Percentiles rank a stretch among this genome's conserved stretches.
phyloP scores from a whole-genome alignment of 2,888 invertebrate genomes.

The Hirtodrosophila duncani region DNA sequence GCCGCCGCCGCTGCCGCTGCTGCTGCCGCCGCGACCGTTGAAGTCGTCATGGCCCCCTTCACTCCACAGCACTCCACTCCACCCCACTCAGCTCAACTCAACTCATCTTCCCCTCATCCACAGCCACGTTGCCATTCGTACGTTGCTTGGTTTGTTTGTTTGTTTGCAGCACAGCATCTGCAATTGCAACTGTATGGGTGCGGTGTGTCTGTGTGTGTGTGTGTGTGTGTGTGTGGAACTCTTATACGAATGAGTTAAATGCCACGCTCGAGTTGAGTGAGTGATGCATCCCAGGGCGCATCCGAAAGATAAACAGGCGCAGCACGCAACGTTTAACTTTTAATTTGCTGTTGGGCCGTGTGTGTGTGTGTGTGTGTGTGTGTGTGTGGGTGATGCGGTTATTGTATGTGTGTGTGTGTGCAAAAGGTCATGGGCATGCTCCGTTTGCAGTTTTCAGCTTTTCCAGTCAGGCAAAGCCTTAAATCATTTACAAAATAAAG shows the following conservation, averaged over 20 bases:
- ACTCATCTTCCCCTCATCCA: too few species aligned
- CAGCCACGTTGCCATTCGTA: too few species aligned
- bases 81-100: too few species aligned
- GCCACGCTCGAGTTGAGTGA: conserved; percentile 71
- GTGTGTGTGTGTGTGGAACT: conserved; percentile 50
- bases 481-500: conserved; percentile 43
- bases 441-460: conserved; percentile 40
- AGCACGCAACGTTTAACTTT: conserved; percentile 74
- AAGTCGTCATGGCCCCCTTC: neutral
- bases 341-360: conserved; percentile 52
- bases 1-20: conserved; percentile 20
- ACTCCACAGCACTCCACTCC: too few species aligned
- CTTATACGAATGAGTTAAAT: conserved; percentile 71
- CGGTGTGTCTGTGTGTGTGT: too few species aligned
- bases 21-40: conserved; percentile 6
- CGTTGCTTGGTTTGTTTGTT: conserved; percentile 30
- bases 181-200: neutral
- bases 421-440: conserved; percentile 64
- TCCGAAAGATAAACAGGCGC: conserved; percentile 71
- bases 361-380: conserved; percentile 1
- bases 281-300: conserved; percentile 73
- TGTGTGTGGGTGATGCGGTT: conserved; percentile 9
- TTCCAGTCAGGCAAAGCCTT: conserved; percentile 13
- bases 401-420: conserved; percentile 5
- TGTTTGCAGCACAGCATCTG: conserved; percentile 40